A percentile compares a stretch with the other conserved stretches of the same genome.
These are phyloP conservation scores for Macaria liturata DNA, from an alignment of 2,888 invertebrate genomes.

Conservation along the genomic window DNA sequence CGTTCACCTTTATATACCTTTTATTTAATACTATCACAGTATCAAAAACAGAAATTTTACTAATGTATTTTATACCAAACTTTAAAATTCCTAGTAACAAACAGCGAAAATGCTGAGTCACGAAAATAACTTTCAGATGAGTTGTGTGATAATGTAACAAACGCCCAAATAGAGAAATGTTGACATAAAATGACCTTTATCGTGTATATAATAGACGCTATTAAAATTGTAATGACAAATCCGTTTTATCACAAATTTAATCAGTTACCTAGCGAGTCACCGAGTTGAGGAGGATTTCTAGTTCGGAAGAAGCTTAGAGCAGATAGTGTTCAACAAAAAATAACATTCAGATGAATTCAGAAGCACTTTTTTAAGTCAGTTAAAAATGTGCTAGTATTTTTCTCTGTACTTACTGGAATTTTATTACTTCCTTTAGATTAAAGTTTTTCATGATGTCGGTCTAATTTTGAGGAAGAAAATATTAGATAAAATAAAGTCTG, in stretches of 20 bases:
- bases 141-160: constrained; percentile 37
- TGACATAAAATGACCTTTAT: constrained; percentile 20
- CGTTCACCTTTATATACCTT: too few species aligned
- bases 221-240: constrained; percentile 11
- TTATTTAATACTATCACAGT: too few species aligned
- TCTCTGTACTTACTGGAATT: too few species aligned
- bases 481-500: too few species aligned
- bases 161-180: constrained; percentile 30
- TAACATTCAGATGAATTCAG: too few species aligned
- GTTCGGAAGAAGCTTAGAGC: constrained; percentile 51
- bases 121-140: constrained; percentile 37
- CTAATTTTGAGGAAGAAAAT: too few species aligned
- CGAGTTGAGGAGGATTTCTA: constrained; percentile 44
- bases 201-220: constrained; percentile 1
- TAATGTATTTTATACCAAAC: neutral
- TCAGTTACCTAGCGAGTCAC: constrained; percentile 53
- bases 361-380: too few species aligned
- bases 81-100: neutral
- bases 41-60: too few species aligned
- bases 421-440: too few species aligned
- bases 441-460: too few species aligned
- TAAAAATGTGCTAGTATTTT: constrained; percentile 7
- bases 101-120: constrained; percentile 44
- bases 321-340: constrained; percentile 46
- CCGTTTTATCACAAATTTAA: constrained; percentile 48